phyloP scores from a whole-genome alignment of 2,888 invertebrate genomes.

The Patella caerulea region DNA sequence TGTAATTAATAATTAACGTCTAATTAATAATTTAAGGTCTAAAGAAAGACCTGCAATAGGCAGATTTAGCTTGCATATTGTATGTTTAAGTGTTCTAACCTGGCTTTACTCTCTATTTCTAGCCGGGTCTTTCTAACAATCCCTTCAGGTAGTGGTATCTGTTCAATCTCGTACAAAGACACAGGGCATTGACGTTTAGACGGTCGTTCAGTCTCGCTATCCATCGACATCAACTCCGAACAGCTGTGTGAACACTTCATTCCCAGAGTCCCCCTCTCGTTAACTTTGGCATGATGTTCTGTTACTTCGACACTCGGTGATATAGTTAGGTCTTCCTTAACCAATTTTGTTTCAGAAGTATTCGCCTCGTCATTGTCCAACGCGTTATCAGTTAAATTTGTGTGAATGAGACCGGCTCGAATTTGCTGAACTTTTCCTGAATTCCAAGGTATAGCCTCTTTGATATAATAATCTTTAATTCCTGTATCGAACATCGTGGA shows the following conservation, averaged over 20 bases:
- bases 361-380: no score
- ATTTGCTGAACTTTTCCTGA: slow-evolving; percentile 79
- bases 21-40: no score
- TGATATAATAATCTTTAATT: slow-evolving; percentile 72
- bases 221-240: slow-evolving; percentile 26
- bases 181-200: slow-evolving; percentile 21
- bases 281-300: no score
- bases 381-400: not conserved
- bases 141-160: slow-evolving; percentile 79
- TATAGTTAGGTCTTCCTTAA: no score
- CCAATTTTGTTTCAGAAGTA: no score
- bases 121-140: slow-evolving; percentile 78
- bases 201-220: slow-evolving; percentile 18
- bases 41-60: no score
- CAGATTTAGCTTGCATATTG: no score
- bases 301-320: no score
- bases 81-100: slow-evolving; percentile 34
- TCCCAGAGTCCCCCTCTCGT: not conserved
- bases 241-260: slow-evolving; percentile 30
- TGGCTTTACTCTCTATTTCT: slow-evolving; percentile 77
- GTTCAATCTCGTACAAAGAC: slow-evolving; percentile 75
- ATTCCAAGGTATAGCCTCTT: slow-evolving; percentile 79
- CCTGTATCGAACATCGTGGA: slow-evolving; percentile 30
- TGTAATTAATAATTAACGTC: not conserved
- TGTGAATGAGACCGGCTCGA: slow-evolving; percentile 73